phyloP scores from a whole-genome alignment of 1,140 invertebrate genomes.

The Neodiprion fabricii region DNA sequence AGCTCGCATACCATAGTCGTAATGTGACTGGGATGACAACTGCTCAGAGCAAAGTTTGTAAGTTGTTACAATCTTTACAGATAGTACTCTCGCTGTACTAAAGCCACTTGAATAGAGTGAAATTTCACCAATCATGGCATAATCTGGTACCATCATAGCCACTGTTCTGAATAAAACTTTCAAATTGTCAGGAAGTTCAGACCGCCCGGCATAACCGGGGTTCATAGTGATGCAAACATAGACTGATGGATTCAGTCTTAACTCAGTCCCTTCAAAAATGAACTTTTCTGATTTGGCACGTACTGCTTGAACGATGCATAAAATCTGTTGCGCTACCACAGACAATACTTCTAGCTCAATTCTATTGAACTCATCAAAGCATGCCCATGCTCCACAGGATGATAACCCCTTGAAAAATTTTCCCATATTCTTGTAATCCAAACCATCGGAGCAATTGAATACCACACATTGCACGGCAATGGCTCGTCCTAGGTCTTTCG shows the following conservation, averaged over 20 bases:
- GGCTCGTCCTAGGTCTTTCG: conserved; percentile 89
- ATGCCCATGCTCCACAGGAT: conserved; percentile 90
- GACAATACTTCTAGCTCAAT: conserved; percentile 89
- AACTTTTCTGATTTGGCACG: conserved; percentile 74
- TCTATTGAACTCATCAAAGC: conserved; percentile 95
- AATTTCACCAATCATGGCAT: conserved; percentile 90
- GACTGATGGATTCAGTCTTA: conserved; percentile 80
- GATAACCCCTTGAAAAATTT: conserved; percentile 91
- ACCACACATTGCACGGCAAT: conserved; percentile 92
- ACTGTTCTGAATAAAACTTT: conserved; percentile 92
- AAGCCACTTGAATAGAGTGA: conserved; percentile 91
- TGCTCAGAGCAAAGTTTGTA: conserved; percentile 91
- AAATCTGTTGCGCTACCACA: conserved; percentile 84
- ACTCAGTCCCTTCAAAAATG: conserved; percentile 85
- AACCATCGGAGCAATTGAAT: conserved; percentile 93
- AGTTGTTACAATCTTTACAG: conserved; percentile 88
- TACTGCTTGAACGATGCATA: conserved; percentile 83
- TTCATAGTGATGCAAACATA: conserved; percentile 96
- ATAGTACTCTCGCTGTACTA: conserved; percentile 77
- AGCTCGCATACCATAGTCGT: conserved; percentile 89
- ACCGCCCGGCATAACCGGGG: conserved; percentile 87
- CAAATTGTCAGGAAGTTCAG: conserved; percentile 88
- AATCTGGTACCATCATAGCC: conserved; percentile 96
- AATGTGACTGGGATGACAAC: conserved; percentile 85
- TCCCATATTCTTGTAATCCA: conserved; percentile 93